Conservation (phyloP, 2,797 vertebrate genomes). For the Emys orbicularis region DNA sequence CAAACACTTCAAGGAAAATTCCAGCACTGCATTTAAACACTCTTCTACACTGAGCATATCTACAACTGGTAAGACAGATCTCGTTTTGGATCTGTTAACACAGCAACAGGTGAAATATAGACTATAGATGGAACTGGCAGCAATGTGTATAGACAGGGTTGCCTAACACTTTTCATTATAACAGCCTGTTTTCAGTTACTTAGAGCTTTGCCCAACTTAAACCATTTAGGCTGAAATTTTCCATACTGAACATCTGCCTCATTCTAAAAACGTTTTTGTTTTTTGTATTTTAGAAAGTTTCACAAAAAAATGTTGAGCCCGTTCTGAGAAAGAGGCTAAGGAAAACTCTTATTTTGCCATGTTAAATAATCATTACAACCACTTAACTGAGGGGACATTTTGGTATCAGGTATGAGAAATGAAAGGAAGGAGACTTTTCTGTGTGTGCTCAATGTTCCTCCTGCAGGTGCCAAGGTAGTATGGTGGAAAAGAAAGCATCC, state of each 20-base stretch:
- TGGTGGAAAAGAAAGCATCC: neutral
- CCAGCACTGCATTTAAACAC: too few relatives aligned
- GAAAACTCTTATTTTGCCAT: neutral
- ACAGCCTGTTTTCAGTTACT: neutral
- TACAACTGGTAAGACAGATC: too few relatives aligned
- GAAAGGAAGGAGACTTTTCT: neutral
- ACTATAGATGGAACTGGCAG: neutral
- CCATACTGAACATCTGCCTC: neutral
- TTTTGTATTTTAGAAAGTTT: neutral
- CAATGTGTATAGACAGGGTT: neutral
- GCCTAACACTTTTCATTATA: neutral
- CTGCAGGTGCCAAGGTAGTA: neutral
- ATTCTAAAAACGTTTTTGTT: neutral
- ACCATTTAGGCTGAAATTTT: neutral
- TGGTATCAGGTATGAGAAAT: too few relatives aligned
- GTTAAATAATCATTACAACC: neutral
- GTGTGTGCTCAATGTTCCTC: neutral
- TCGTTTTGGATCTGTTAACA: too few relatives aligned
- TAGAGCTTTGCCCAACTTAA: neutral
- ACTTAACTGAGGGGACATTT: too few relatives aligned
- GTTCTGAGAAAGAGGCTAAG: neutral
- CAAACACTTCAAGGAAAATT: too few relatives aligned
- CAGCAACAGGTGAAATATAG: neutral
- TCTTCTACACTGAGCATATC: too few relatives aligned
- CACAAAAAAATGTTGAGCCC: neutral